Base-by-base conservation (phyloP, 1,140 invertebrate genomes). In the Oscheius sp. region DNA sequence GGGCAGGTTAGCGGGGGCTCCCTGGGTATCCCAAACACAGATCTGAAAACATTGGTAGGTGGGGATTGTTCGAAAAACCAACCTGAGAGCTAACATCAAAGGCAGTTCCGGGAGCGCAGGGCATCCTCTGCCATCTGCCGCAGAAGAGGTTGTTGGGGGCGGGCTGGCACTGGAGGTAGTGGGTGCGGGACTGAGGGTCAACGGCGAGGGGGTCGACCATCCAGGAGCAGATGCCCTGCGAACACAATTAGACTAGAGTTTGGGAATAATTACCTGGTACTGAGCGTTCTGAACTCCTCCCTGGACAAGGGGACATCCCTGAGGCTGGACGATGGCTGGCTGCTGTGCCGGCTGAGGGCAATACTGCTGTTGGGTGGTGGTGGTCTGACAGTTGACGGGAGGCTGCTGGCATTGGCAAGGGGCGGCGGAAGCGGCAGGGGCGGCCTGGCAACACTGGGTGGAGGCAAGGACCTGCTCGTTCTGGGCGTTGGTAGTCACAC, bases 131-230 rank as follows among this genome's bases (percentile, higher is more conserved):
- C 81, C 81, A 82, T 61, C 81, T 72, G 31, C 81, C 81, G 52
- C 81, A 82, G 75, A 76, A 82, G 23, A 84, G 68, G 76, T 83
- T 82, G 71, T 84, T 82, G 29, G 82, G 79, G 20, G 81, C 81
- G 34, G 81, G 81, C 55, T 82, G 81, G 61, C 80, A 82, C 61
- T 82, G 80, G n/a, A 76, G 70, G 70, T 72, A 80, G 66, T 79
- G 78, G 55, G 71, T 73, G 20, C 77, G 46, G n/a, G 78, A 78
- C 66, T 82, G 80, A 28, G 81, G 81, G 62, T 82, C 81, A 42
- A 66, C 68, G 59, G 80, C 80, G 28, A 82, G 74, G 46, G 81
- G 81, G 42, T 82, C 81, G 46, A 82, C 49, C 81, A 82, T 82
- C 81, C 81, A 82, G 2, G 82, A 84, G 68, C 81, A 82, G 61